Evolutionary conservation across 2,797 vertebrate species (phyloP).

Genomic region (Pseudochirops cupreus): DNA sequence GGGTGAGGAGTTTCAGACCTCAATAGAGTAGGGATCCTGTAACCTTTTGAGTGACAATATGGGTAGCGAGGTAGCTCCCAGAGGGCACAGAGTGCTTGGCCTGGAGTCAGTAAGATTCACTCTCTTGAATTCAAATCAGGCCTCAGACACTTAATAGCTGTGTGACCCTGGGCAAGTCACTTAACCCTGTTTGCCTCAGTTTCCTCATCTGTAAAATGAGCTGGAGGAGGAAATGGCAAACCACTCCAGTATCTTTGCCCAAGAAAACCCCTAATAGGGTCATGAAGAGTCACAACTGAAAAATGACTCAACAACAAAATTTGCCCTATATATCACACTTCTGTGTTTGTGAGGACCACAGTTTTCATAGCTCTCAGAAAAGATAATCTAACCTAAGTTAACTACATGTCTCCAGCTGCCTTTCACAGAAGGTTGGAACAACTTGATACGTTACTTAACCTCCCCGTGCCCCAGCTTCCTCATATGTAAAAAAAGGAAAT

Average conservation of each 20-base stretch:
- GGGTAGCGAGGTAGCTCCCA: background rate
- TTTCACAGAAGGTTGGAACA: background rate
- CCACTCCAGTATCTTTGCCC: background rate
- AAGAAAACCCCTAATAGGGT: background rate
- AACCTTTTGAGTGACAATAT: background rate
- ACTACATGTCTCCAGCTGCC: background rate
- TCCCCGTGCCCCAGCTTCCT: background rate
- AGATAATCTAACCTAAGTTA: background rate
- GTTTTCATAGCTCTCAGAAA: background rate
- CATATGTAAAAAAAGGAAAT: background rate
- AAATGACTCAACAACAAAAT: background rate
- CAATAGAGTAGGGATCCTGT: background rate
- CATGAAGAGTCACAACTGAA: background rate
- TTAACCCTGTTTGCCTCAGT: background rate
- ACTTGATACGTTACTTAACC: background rate
- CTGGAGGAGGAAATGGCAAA: background rate
- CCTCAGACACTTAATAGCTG: background rate
- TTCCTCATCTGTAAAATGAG: background rate
- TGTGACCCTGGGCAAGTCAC: background rate
- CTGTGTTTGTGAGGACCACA: background rate
- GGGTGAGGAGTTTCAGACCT: background rate
- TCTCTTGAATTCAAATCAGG: background rate
- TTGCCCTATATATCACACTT: background rate
- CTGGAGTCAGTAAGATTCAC: background rate
- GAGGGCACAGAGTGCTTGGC: background rate